phyloP scores from a whole-genome alignment of 2,888 invertebrate species.

The Synanthedon formicaeformis region DNA sequence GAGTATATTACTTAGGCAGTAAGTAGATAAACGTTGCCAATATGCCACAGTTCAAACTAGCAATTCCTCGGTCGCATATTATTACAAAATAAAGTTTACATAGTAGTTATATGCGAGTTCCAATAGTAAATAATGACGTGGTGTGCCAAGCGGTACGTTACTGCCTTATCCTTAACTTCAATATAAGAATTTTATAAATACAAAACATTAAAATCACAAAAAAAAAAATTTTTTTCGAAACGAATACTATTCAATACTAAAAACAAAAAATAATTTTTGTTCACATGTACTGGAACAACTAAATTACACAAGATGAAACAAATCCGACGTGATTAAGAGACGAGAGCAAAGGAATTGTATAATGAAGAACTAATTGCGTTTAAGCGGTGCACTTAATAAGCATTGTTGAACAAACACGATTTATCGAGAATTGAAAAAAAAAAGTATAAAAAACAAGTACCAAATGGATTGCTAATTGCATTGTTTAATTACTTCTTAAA shows the following conservation, averaged over 20 bases:
- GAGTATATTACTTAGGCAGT: constrained; percentile 13
- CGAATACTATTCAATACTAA: too few species aligned
- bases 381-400: constrained; percentile 45
- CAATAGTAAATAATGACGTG: constrained; percentile 2
- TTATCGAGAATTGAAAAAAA: constrained; percentile 16
- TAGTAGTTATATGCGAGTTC: constrained; percentile 25
- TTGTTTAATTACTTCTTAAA: too few species aligned
- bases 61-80: constrained; percentile 24
- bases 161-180: too few species aligned
- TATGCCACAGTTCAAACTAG: constrained; percentile 25
- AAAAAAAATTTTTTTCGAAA: too few species aligned
- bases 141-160: too few species aligned
- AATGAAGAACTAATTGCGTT: constrained; percentile 52
- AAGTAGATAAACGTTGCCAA: constrained; percentile 23
- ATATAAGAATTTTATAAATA: not conserved
- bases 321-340: constrained; percentile 29
- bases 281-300: constrained; percentile 23
- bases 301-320: constrained; percentile 23
- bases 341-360: constrained; percentile 39
- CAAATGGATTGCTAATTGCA: too few species aligned
- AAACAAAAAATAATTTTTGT: constrained; percentile 10
- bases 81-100: constrained; percentile 12
- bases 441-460: constrained; percentile 1
- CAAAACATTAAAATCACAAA: not conserved
- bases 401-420: constrained; percentile 34